These are phyloP conservation scores for Pachymerium ferrugineum DNA, from an alignment of 2,888 invertebrate species.

Conservation along the genomic window DNA sequence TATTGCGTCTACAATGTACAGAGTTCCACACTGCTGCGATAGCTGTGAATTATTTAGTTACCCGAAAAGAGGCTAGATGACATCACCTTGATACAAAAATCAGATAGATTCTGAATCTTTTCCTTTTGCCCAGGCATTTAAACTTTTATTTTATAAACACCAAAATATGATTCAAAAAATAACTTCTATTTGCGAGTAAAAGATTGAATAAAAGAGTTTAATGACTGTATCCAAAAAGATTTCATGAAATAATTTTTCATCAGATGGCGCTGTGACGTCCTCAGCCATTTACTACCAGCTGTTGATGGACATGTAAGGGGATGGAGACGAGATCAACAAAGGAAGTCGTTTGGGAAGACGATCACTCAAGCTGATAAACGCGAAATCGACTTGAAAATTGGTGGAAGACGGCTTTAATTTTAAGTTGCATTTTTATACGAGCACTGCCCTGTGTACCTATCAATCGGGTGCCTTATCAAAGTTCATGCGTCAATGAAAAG, in stretches of 20 bases:
- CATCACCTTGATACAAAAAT: too few relatives aligned
- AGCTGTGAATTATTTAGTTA: too few relatives aligned
- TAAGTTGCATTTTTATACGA: not conserved
- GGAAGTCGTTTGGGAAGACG: not conserved
- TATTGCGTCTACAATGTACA: too few relatives aligned
- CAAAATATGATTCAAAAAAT: not conserved
- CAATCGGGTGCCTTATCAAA: not conserved
- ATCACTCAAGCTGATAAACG: not conserved
- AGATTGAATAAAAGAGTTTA: too few relatives aligned
- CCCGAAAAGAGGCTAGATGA: too few relatives aligned
- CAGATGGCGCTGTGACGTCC: not conserved
- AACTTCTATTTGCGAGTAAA: too few relatives aligned
- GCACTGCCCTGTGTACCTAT: slow-evolving; percentile 7
- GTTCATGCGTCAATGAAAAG: slow-evolving; percentile 3
- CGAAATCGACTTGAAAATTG: not conserved
- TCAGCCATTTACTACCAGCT: not conserved
- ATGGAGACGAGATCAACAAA: not conserved
- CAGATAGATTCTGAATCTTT: too few relatives aligned
- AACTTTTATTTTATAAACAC: not conserved
- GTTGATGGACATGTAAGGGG: slow-evolving; percentile 8
- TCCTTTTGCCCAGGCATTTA: too few relatives aligned
- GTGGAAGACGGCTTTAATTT: not conserved
- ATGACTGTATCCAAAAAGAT: too few relatives aligned
- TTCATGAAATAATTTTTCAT: not conserved
- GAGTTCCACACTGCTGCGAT: too few relatives aligned